Percentiles rank a stretch among this genome's conserved stretches.
phyloP scores from a whole-genome alignment of 2,797 vertebrate species.

The Molossus molossus region DNA sequence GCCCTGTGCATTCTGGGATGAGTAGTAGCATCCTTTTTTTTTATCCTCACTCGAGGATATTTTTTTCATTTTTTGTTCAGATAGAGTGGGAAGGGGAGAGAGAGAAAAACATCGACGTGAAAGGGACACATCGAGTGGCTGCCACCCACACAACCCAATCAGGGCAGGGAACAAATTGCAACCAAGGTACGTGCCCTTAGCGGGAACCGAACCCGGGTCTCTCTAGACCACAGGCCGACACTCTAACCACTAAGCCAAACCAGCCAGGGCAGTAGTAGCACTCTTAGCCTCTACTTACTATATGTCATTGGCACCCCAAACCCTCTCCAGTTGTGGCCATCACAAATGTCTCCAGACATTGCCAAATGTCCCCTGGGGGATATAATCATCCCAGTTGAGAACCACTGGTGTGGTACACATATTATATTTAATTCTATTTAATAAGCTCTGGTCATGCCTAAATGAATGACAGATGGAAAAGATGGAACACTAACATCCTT shows the following conservation, averaged over 20 bases:
- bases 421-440: conserved; percentile 12
- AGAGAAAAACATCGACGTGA: too few species aligned
- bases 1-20: background rate
- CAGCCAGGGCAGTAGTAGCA: background rate
- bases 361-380: background rate
- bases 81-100: too few species aligned
- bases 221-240: too few species aligned
- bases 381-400: background rate
- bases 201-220: too few species aligned
- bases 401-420: background rate
- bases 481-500: background rate
- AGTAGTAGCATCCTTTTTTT: background rate
- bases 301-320: background rate
- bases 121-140: too few species aligned
- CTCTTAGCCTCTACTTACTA: background rate
- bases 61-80: too few species aligned
- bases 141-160: too few species aligned
- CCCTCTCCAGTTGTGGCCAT: background rate
- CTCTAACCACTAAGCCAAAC: too few species aligned
- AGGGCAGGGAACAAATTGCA: too few species aligned
- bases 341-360: background rate
- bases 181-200: too few species aligned
- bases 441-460: background rate
- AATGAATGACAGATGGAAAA: conserved; percentile 1
- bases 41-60: too few species aligned